phyloP scores from a whole-genome alignment of 2,113 vertebrate genomes.

The Gymnarchus niloticus region DNA sequence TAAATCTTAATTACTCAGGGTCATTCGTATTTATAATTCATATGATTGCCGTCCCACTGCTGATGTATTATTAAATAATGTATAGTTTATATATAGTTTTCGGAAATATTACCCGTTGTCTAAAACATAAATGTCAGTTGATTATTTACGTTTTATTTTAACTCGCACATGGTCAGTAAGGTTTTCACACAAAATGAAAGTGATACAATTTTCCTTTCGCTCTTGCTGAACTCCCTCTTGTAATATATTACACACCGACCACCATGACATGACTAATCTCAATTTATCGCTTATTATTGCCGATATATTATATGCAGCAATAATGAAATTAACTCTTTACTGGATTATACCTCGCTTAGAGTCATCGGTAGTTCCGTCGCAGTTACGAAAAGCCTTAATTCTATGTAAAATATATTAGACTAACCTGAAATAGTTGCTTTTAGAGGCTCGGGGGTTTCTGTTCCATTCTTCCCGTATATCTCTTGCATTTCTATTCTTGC shows the following conservation, averaged over 20 bases:
- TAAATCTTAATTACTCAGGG: no score
- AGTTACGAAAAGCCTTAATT: not conserved
- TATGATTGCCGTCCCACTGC: no score
- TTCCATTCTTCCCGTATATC: slow-evolving; percentile 33
- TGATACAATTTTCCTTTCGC: not conserved
- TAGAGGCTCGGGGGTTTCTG: slow-evolving; percentile 37
- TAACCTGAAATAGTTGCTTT: slow-evolving; percentile 41
- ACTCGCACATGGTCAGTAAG: no score
- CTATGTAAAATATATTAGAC: not conserved
- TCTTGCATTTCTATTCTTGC: not conserved
- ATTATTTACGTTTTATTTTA: no score
- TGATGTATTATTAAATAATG: no score
- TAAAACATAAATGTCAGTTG: no score
- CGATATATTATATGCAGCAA: no score
- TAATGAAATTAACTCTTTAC: not conserved
- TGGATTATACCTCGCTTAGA: not conserved
- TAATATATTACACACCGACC: not conserved
- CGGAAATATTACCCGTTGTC: no score
- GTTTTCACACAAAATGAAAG: no score
- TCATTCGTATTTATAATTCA: no score
- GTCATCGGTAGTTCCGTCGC: not conserved
- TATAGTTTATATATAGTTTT: no score
- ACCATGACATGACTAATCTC: not conserved
- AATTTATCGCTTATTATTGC: not conserved
- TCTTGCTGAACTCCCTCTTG: not conserved